phyloP scores from a whole-genome alignment of 2,113 vertebrate genomes.

The Catharus fuscescens region DNA sequence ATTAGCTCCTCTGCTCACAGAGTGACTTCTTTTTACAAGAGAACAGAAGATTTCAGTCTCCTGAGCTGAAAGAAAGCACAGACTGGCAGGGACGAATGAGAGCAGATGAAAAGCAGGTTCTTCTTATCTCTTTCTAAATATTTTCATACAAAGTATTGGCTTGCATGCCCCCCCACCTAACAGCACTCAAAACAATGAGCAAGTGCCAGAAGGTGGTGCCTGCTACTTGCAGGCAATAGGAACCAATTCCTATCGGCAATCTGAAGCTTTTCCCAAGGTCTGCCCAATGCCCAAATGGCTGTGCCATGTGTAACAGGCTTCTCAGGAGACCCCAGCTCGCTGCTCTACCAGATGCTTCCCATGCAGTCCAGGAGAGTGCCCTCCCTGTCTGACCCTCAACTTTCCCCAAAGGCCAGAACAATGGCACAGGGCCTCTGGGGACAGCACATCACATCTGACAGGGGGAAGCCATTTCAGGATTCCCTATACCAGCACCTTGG shows the following conservation, averaged over 20 bases:
- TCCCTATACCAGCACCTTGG: background rate
- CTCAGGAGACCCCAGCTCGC: background rate
- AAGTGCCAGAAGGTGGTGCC: background rate
- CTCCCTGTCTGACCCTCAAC: background rate
- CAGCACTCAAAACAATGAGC: background rate
- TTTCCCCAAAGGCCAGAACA: background rate
- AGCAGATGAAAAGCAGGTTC: constrained; percentile 43
- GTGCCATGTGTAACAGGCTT: rapidly evolving
- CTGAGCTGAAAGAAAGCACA: constrained; percentile 54
- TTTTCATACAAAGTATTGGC: constrained; percentile 35
- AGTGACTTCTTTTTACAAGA: constrained; percentile 45
- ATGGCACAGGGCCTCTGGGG: background rate
- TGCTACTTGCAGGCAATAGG: background rate
- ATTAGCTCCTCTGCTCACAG: constrained; percentile 60
- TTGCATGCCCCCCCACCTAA: background rate
- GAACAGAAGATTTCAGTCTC: constrained; percentile 61
- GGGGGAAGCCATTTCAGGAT: background rate
- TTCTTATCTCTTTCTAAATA: constrained; percentile 58
- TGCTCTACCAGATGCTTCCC: background rate
- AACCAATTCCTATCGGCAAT: background rate
- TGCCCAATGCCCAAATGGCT: background rate
- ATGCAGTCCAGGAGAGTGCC: background rate
- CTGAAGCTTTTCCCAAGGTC: background rate
- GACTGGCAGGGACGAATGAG: constrained; percentile 46
- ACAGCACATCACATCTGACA: background rate